Conservation (phyloP, 2,797 vertebrate genomes). For the Enteromius mattozi region DNA sequence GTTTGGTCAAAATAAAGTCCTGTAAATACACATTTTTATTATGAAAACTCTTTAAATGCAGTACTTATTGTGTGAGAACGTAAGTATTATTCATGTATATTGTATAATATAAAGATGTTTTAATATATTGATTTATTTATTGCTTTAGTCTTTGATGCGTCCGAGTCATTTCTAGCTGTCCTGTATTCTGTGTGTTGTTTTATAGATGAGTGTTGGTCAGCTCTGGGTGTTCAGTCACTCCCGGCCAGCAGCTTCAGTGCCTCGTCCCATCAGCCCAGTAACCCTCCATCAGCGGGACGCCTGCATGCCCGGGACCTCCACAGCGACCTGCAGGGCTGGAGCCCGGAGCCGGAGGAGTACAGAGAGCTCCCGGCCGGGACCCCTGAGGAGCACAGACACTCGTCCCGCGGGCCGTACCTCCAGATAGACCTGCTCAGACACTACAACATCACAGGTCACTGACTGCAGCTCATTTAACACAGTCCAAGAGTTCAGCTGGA, state of each 20-base stretch:
- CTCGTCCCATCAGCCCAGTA: slow-evolving; percentile 73
- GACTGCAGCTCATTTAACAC: neutral
- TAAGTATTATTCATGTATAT: neutral
- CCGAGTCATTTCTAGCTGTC: neutral
- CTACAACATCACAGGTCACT: slow-evolving; percentile 85
- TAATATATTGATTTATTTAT: neutral
- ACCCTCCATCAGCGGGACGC: slow-evolving; percentile 73
- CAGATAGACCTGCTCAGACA: slow-evolving; percentile 82
- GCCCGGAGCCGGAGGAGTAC: slow-evolving; percentile 74
- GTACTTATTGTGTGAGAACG: neutral
- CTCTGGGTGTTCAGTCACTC: slow-evolving; percentile 78
- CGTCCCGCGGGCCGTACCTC: slow-evolving; percentile 72
- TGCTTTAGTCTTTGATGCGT: neutral
- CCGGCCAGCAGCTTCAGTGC: slow-evolving; percentile 77
- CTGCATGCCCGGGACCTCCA: slow-evolving; percentile 64
- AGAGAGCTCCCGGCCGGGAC: slow-evolving; percentile 67
- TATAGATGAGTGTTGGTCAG: slow-evolving; percentile 84
- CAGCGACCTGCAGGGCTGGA: slow-evolving; percentile 80
- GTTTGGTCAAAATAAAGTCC: neutral
- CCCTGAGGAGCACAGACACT: slow-evolving; percentile 66
- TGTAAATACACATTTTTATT: neutral
- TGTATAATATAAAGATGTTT: neutral
- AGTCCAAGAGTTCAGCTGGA: neutral
- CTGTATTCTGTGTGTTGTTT: slow-evolving; percentile 23
- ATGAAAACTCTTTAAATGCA: neutral